Evolutionary conservation across 2,888 invertebrate species (phyloP), one percentile per base, ranked within the genome.

Genomic region (Pristionchus mayeri): DNA sequence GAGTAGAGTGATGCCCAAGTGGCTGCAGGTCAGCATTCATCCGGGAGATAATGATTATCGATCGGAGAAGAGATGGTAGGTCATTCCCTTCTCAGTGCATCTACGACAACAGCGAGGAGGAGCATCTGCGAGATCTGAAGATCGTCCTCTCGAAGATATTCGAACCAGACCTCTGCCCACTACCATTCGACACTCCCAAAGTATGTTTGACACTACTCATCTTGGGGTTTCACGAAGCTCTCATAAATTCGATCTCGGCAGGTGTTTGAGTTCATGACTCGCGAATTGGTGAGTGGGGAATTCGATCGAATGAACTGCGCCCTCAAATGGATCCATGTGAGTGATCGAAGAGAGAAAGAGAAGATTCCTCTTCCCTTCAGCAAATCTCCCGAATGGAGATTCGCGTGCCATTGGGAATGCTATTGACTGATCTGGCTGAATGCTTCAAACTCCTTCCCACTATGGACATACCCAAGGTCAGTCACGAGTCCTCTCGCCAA

Each of bases 1-100:
- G 99, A 97, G 98, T 93, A 96, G 96, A 93, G 97, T 99, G 34
- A 99, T 99, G 97, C 98, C 99, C 0, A 96, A 97, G 91, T 99
- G 99, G 99, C 96, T 99, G 96, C 88, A 88, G 81, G 85, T 85
- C 37, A 81, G 54, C 3, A 44, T 4, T 57, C 34, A 79, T 30
- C 16, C 44, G 57, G 6, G 57, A 57, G 27, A 57, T 27, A 57
- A 57, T 24, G 1, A 57, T n/a, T 54, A 54, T 2, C 13, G 27
- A 54, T 54, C 54, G n/a, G 4, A 3, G 27, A 57, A 27, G 13
- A 57, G 0, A 3, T 18, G 54, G 54, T 13, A 6, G 21, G 2
- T 54, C 54, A 54, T 52, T 3, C 21, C 3, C n/a, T 57, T 7
- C 13, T 48, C 83, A 83, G 83, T 40, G 40, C 6, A 83, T 83